A percentile compares a stretch with the other conserved stretches of the same genome.
Evolutionary conservation across 2,888 invertebrate species (phyloP).

Genomic region (Thereva nobilitata): DNA sequence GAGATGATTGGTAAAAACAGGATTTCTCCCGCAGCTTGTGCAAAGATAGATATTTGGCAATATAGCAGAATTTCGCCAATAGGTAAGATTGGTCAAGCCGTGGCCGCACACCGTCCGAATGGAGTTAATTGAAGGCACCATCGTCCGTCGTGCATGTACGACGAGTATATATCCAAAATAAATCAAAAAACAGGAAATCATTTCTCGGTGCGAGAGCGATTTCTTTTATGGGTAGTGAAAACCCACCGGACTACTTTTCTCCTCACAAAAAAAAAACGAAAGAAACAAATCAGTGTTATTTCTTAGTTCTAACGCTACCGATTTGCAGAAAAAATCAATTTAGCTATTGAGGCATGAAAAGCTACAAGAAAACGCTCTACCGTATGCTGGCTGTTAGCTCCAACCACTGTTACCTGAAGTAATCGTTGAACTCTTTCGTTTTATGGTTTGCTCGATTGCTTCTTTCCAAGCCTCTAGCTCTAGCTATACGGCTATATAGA

Average conservation of each 20-base stretch:
- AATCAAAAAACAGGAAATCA: slow-evolving; percentile 24
- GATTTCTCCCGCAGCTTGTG: not conserved
- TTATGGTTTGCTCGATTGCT: not conserved
- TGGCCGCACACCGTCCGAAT: not conserved
- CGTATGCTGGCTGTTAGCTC: slow-evolving; percentile 4
- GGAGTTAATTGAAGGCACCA: not conserved
- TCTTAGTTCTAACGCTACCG: slow-evolving; percentile 8
- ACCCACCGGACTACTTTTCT: slow-evolving; percentile 19
- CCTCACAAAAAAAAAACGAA: not conserved
- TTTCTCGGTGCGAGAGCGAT: slow-evolving; percentile 19
- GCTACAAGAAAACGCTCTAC: slow-evolving; percentile 17
- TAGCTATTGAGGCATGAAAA: slow-evolving; percentile 20
- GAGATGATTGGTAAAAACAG: slow-evolving; percentile 11
- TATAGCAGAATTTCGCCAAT: no score
- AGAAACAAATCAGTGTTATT: not conserved
- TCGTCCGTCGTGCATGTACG: not conserved
- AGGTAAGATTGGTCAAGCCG: no score
- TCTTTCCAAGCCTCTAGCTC: not conserved
- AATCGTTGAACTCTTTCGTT: slow-evolving; percentile 21
- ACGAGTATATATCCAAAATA: slow-evolving; percentile 5
- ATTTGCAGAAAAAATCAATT: slow-evolving; percentile 25
- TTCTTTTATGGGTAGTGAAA: slow-evolving; percentile 9
- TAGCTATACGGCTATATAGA: not conserved
- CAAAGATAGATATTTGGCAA: not conserved
- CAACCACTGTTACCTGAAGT: slow-evolving; percentile 18